Base-by-base conservation (phyloP, 2,888 invertebrate species). In the Eremobia ochroleuca region DNA sequence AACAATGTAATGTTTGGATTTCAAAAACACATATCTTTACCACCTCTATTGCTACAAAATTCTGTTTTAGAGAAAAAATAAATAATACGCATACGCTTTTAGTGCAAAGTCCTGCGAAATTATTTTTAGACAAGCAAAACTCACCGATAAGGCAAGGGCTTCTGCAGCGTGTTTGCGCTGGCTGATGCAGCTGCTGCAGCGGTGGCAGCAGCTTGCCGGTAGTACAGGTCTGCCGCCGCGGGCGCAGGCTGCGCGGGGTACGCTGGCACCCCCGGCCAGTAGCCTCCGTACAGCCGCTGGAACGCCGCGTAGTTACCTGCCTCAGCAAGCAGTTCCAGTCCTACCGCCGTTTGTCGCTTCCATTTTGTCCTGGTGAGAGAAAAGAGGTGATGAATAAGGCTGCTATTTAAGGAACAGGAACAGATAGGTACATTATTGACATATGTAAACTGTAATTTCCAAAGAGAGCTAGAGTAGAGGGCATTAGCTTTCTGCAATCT, bases 301-400 rank as follows among this genome's bases (percentile, higher is more conserved):
- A 99, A 99, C n/a, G 99, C 99, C 1, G 99, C 99, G 96, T 99
- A 99, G 97, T 99, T 99, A 15, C 99, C 99, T 0, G 99, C 99
- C 94, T 99, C 99, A 4, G 99, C 99, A 76, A 99, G 97, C 61
- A 99, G 97, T 94, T 99, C 99, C 88, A 99, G 96, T 0, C 99
- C 99, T 4, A 99, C 99, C 0, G 99, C 99, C 28, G 99, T 99
- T 95, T 99, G 99, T 2, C 99, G 98, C 96, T 99, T 99, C 99
- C 99, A 99, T 97, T 99, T 99, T 94, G 99, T 99, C 95, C 99
- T 99, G 97, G 43, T 74, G 70, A 88, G 92, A 91, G 83, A 59
- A 79, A 58, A 46, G 5, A 28, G 9, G 0, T 40, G 18, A 28
- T 74, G 18, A 66, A 34, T 40, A 55, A 55, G n/a, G 1, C 25